These are phyloP conservation scores for Mus pahari DNA, from an alignment of 2,113 vertebrate genomes.

Conservation along the genomic window DNA sequence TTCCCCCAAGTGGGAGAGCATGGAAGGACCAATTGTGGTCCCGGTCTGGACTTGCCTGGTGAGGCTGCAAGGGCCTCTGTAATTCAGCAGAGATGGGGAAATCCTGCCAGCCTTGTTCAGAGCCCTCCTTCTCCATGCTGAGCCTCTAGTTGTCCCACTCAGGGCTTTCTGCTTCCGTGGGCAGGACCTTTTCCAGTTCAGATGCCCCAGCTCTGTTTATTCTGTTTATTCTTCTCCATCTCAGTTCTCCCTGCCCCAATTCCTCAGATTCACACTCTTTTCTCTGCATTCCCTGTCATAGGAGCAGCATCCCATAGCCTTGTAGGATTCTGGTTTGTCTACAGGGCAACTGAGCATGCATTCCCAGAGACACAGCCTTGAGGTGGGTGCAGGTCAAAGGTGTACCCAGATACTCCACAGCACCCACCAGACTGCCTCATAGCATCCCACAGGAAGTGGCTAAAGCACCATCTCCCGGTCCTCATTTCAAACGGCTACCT, in stretches of 20 bases:
- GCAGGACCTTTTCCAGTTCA: neutral
- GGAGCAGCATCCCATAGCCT: neutral
- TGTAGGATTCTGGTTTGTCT: neutral
- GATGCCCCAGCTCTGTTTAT: neutral
- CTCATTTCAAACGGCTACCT: neutral
- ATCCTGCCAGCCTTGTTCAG: neutral
- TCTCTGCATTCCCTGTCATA: neutral
- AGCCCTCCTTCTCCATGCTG: neutral
- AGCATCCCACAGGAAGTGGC: neutral
- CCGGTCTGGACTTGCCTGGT: neutral
- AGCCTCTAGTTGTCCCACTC: neutral
- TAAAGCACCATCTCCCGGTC: neutral
- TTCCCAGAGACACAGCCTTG: neutral
- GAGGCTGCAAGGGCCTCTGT: neutral
- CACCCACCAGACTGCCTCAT: neutral
- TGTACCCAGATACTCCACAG: neutral
- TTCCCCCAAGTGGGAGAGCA: neutral
- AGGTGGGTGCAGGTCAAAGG: neutral
- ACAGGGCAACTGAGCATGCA: neutral
- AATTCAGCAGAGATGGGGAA: neutral
- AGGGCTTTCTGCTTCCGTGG: neutral
- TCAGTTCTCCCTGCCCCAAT: neutral
- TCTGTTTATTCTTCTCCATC: neutral
- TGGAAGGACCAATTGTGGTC: neutral
- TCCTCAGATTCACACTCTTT: neutral